Percentiles rank a stretch among this genome's conserved stretches.
Evolutionary conservation across 1,140 invertebrate species (phyloP).

Genomic region (Drosophila ercepeae): DNA sequence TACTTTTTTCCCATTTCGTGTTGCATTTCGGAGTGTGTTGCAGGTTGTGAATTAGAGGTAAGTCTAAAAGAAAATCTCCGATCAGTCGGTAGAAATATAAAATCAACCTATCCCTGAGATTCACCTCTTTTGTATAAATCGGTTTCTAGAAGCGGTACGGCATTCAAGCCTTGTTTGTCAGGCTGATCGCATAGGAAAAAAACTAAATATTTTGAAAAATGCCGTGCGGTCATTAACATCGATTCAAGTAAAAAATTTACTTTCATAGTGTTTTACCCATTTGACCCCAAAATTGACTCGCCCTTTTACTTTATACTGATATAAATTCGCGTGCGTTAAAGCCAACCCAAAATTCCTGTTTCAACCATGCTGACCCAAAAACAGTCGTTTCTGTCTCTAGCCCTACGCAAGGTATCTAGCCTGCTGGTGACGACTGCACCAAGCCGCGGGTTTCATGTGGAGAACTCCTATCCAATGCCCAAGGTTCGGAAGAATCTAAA

Average conservation of each 20-base stretch:
- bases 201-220: neutral
- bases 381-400: neutral
- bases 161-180: neutral
- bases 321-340: neutral
- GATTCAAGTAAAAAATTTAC: neutral
- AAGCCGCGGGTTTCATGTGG: neutral
- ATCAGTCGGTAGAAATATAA: too few species aligned
- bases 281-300: neutral
- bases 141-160: neutral
- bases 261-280: neutral
- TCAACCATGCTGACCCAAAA: neutral
- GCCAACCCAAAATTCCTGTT: neutral
- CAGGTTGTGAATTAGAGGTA: neutral
- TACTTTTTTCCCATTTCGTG: neutral
- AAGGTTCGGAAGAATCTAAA: neutral
- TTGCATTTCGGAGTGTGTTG: neutral
- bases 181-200: neutral
- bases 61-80: too few species aligned
- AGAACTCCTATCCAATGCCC: neutral
- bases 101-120: conserved; percentile 6
- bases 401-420: neutral
- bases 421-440: neutral
- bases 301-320: neutral
- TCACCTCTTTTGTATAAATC: neutral
- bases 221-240: neutral